phyloP scores from a whole-genome alignment of 2,888 invertebrate genomes.

The Drosophila differens region DNA sequence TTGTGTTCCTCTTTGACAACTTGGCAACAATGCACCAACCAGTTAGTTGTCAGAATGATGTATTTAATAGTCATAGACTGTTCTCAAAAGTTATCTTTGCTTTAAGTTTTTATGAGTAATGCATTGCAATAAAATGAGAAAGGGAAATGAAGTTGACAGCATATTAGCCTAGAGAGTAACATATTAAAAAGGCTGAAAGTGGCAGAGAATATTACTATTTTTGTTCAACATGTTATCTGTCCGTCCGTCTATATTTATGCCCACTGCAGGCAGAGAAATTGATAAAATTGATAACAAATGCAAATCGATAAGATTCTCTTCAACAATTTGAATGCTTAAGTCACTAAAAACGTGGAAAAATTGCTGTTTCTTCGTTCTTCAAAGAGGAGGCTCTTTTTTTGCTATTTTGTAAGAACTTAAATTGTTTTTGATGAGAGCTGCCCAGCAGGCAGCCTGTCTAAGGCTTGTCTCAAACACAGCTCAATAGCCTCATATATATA shows the following conservation, averaged over 20 bases:
- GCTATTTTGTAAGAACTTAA: background rate
- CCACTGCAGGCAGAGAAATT: background rate
- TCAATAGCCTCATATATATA: too few species aligned
- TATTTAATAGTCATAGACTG: background rate
- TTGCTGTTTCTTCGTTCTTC: background rate
- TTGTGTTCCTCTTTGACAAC: background rate
- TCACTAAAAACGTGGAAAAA: accelerated
- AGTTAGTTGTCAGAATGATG: background rate
- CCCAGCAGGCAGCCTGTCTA: background rate
- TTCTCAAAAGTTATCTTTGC: background rate
- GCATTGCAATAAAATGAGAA: background rate
- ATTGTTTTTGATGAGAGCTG: background rate
- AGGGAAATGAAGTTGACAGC: background rate
- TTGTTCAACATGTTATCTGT: background rate
- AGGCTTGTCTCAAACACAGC: background rate
- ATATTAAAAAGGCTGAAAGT: background rate
- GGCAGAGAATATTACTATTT: background rate
- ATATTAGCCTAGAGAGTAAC: background rate
- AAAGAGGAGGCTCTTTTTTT: background rate
- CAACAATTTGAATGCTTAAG: background rate
- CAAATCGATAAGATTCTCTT: background rate
- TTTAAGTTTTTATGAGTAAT: background rate
- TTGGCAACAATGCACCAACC: background rate
- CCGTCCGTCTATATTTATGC: too few species aligned
- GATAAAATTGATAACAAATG: background rate